Base-by-base conservation (phyloP, 2,888 invertebrate species). In the Argyresthia goedartella region DNA sequence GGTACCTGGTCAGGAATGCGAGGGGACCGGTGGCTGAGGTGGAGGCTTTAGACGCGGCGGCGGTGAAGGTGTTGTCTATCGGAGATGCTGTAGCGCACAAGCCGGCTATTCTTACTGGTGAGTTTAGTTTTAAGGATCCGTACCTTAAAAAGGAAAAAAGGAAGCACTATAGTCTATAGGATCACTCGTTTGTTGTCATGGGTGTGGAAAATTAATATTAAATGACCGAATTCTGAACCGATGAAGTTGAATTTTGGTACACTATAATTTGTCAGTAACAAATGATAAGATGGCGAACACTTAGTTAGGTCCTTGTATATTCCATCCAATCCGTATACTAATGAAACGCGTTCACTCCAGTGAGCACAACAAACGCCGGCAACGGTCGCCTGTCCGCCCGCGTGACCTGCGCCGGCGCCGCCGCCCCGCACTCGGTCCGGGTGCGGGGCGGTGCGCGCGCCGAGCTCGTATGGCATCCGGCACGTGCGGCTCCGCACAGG, bases 401-500 rank as follows among this genome's bases (percentile, higher is more conserved):
- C 46, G 94, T 97, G 16, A 91, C 92, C 55, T 94, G 95, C 60
- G 95, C 94, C 33, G 93, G 94, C 2, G 89, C 90, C 35, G 92
- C 93, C 57, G 95, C 96, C 4, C 93, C 95, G 25, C 94, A 95
- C 70, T 90, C 93, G 56, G 91, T 97, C 56, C 88, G 94, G 15
- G 91, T 94, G 53, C 91, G 91, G 60, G 92, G 93, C 34, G 91
- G 91, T 48, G 71, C 69, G 2, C 84, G 94, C 52, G 93, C 94
- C 79, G 94, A 95, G 77, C 91, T 95, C 34, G 91, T 94, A 54
- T 97, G 96, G 81, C 95, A 95, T 72, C 98, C 98, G 0, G 91
- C 92, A 0, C 87, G 94, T 42, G 93, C 95, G 1, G 95, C 97
- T 16, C 94, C 96, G 1, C 97, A 98, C 74, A 90, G 93, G 62